Base-by-base conservation (phyloP, 2,888 invertebrate genomes). In the Dryobotodes eremita region DNA sequence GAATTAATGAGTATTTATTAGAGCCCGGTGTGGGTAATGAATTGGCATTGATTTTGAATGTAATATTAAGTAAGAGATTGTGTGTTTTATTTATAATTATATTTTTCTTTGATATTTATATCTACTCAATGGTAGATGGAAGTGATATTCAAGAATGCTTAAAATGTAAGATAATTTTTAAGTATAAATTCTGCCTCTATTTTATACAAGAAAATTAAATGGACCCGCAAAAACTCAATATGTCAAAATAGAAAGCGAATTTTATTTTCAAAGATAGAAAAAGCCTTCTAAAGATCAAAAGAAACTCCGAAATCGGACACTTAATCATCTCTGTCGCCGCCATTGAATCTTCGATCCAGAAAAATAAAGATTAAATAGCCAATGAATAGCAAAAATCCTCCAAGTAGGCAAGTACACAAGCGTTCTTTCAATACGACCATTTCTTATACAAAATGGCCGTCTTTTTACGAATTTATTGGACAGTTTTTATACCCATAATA, bases 301-400 rank as follows among this genome's bases (percentile, higher is more conserved):
- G 53, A 76, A 50, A 62, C 61, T 70, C 64, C 26, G 6, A 72
- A 69, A 48, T 20, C 59, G 23, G 20, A 26, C 55, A 71, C 71
- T 78, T 75, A 62, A 77, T 70, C 72, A 83, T 82, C 48, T 70
- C 69, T n/a, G 8, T 20, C 46, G 15, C 26, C 23, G 64, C 71
- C 61, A 82, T 83, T 78, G 66, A 86, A 86, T 50, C 23, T n/a
- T 62, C 62, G 57, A 64, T 57, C 78, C 55, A 85, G 64, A 69
- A 65, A 78, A 68, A 71, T 80, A 78, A 78, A 74, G 73, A 86
- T 83, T 77, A 61, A 85, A 75, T 79, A 62, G 42, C 20, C 57
- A 76, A 71, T 81, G 81, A 80, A 79, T 77, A 71, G 74, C 75
- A 64, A 61, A 72, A 81, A 76, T 65, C 26, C 61, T 80, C 62